Conservation (phyloP, 1,140 invertebrate species). For the Drosophila navojoa region DNA sequence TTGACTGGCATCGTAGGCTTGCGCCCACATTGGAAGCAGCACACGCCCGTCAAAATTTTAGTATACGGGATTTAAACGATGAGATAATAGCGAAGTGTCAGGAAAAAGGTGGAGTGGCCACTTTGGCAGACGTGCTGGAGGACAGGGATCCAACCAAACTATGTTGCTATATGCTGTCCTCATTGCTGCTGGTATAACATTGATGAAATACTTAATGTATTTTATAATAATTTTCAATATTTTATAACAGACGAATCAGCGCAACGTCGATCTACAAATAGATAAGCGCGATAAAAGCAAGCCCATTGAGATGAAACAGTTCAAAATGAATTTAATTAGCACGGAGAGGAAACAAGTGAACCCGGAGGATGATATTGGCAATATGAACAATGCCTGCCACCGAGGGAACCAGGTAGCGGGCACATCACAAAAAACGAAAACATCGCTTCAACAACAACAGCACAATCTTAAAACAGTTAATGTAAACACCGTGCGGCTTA, state of each 20-base stretch:
- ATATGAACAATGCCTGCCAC: conserved; percentile 22
- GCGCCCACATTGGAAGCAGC: conserved; percentile 67
- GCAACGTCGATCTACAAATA: conserved; percentile 26
- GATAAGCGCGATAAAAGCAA: conserved; percentile 33
- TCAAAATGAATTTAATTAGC: conserved; percentile 53
- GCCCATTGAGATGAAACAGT: conserved; percentile 40
- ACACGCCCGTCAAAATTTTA: conserved; percentile 74
- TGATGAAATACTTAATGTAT: not conserved
- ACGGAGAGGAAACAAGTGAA: conserved; percentile 44
- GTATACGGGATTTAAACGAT: conserved; percentile 66
- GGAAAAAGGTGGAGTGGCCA: conserved; percentile 33
- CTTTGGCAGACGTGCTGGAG: conserved; percentile 59
- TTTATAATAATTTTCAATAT: not conserved
- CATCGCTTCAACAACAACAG: conserved; percentile 5
- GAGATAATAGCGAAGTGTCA: conserved; percentile 65
- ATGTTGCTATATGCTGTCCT: conserved; percentile 73
- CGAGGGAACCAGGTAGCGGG: not conserved
- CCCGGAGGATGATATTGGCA: conserved; percentile 69
- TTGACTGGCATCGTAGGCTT: conserved; percentile 69
- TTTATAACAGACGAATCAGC: conserved; percentile 43
- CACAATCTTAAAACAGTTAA: conserved; percentile 15
- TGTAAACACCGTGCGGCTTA: conserved; percentile 60
- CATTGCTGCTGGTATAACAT: conserved; percentile 60
- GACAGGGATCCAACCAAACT: conserved; percentile 59
- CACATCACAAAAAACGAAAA: not conserved